Evolutionary conservation across 2,113 vertebrate species (phyloP).

Genomic region (Boulengeromyrus knoepffleri): DNA sequence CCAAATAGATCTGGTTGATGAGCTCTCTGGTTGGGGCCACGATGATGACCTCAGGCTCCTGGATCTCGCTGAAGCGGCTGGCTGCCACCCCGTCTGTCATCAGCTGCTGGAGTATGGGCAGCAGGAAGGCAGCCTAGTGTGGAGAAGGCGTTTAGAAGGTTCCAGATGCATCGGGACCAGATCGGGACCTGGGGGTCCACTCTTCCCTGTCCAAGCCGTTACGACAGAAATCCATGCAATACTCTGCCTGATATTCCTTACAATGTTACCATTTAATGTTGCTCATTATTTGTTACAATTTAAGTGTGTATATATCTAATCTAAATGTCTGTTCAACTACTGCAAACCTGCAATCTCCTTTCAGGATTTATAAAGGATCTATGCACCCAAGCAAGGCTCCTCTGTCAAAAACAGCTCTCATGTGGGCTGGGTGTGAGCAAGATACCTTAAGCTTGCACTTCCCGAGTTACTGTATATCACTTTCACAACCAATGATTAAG

Average conservation of each 20-base stretch:
- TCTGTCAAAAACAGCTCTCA: not conserved
- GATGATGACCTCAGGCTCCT: slow-evolving; percentile 83
- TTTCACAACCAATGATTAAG: not conserved
- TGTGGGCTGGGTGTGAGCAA: not conserved
- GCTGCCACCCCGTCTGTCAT: slow-evolving; percentile 73
- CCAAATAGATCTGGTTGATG: slow-evolving; percentile 86
- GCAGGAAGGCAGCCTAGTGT: slow-evolving; percentile 81
- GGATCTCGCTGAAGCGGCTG: slow-evolving; percentile 70
- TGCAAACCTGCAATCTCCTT: not conserved
- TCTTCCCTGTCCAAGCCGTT: not conserved
- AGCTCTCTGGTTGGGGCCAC: slow-evolving; percentile 89
- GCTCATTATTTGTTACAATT: not conserved
- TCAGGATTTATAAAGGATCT: not conserved
- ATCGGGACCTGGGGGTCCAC: not conserved
- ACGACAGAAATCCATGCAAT: not conserved
- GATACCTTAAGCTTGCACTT: not conserved
- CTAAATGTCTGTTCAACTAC: not conserved
- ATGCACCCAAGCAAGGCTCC: not conserved
- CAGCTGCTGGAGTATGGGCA: slow-evolving; percentile 81
- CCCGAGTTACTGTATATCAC: not conserved
- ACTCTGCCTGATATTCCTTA: not conserved
- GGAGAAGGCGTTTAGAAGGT: not conserved
- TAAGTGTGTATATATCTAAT: not conserved
- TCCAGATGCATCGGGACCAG: not conserved
- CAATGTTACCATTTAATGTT: not conserved